These are phyloP conservation scores for Cryptocephalus moraei DNA, from an alignment of 2,888 invertebrate species.

Conservation along the genomic window DNA sequence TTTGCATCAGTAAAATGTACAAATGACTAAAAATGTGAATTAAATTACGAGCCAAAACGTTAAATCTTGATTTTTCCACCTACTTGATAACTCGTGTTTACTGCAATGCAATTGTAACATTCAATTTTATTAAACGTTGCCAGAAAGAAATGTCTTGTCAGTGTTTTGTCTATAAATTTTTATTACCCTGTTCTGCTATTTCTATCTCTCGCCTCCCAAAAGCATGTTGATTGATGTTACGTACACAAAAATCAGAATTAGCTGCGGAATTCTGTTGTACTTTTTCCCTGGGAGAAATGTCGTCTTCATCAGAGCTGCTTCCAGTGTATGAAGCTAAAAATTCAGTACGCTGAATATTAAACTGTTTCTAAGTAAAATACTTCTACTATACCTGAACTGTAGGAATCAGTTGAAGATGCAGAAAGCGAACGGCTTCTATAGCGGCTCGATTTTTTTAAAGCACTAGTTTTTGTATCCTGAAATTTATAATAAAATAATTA, in stretches of 20 bases:
- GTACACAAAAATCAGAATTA: slow-evolving; percentile 85
- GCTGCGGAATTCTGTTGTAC: slow-evolving; percentile 77
- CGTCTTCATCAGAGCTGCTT: slow-evolving; percentile 89
- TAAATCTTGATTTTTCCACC: too few relatives aligned
- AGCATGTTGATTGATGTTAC: slow-evolving; percentile 85
- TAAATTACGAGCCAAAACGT: too few relatives aligned
- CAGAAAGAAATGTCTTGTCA: too few relatives aligned
- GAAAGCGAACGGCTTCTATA: slow-evolving; percentile 86
- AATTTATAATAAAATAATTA: slow-evolving; percentile 19
- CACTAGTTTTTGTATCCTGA: slow-evolving; percentile 52
- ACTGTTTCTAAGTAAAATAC: too few relatives aligned
- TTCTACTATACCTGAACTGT: slow-evolving; percentile 60
- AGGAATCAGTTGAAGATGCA: slow-evolving; percentile 90
- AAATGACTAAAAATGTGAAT: too few relatives aligned
- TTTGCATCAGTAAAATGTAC: too few relatives aligned
- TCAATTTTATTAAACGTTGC: too few relatives aligned
- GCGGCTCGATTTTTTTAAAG: slow-evolving; percentile 76
- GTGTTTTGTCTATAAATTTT: too few relatives aligned
- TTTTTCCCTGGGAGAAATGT: slow-evolving; percentile 87
- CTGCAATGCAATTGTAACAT: too few relatives aligned
- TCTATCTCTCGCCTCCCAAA: slow-evolving; percentile 95
- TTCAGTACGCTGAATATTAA: background rate
- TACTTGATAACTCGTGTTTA: too few relatives aligned
- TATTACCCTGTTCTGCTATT: slow-evolving; percentile 83
- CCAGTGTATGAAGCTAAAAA: slow-evolving; percentile 52